Conservation (phyloP, 2,888 invertebrate genomes). For the Trichogramma dendrolimi region DNA sequence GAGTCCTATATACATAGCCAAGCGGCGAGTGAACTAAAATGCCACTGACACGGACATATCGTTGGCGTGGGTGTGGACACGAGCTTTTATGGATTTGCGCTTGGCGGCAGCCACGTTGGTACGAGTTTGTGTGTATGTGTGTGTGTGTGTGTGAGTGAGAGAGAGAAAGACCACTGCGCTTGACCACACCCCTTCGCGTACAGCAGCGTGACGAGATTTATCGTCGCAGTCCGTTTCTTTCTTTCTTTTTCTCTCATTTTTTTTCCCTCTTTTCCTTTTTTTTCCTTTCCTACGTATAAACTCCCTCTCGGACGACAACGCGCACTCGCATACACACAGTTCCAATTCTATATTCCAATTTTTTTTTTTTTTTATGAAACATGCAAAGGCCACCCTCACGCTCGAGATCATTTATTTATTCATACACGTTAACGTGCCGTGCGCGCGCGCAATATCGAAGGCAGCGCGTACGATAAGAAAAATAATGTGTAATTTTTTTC, state of each 20-base stretch:
- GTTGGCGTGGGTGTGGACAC: slow-evolving; percentile 13
- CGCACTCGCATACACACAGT: no score
- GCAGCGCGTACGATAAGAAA: no score
- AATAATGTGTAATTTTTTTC: no score
- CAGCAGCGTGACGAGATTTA: slow-evolving; percentile 46
- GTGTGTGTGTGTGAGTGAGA: neutral
- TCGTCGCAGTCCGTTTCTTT: slow-evolving; percentile 34
- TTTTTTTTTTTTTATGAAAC: no score
- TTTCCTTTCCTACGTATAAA: slow-evolving; percentile 9
- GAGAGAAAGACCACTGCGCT: slow-evolving; percentile 38
- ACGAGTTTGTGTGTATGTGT: neutral
- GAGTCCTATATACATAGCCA: neutral
- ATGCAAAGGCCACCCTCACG: no score
- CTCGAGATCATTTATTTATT: no score
- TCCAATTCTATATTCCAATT: no score
- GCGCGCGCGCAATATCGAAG: no score
- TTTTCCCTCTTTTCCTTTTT: slow-evolving; percentile 20
- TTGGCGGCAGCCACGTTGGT: neutral
- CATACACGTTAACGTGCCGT: no score
- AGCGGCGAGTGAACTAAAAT: slow-evolving; percentile 12
- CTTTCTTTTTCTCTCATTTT: slow-evolving; percentile 21
- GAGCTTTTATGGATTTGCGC: neutral
- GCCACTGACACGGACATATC: slow-evolving; percentile 29
- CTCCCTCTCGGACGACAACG: no score
- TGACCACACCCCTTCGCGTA: slow-evolving; percentile 48